Conservation (phyloP, 2,888 invertebrate species). For the Synergus laeviventris region DNA sequence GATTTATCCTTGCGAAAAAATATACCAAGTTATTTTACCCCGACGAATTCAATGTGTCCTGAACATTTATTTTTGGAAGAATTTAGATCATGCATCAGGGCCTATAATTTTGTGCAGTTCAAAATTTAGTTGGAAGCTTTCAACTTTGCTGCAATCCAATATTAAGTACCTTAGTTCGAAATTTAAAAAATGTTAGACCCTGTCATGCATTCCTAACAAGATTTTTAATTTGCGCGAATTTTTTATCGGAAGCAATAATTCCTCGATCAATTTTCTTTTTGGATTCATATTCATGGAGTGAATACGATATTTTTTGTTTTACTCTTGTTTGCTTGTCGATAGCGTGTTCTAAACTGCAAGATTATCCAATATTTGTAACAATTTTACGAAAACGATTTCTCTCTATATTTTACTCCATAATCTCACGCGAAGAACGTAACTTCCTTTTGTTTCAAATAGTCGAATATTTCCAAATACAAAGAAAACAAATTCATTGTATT, state of each 20-base stretch:
- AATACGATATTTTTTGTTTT: not conserved
- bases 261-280: slow-evolving; percentile 3
- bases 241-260: not conserved
- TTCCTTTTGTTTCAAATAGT: not conserved
- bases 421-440: not conserved
- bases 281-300: slow-evolving; percentile 14
- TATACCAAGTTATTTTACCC: slow-evolving; percentile 11
- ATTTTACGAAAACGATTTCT: slow-evolving; percentile 9
- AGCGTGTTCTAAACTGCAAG: not conserved
- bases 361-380: slow-evolving; percentile 15
- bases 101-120: too few relatives aligned
- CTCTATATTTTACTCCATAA: not conserved
- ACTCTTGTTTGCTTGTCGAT: slow-evolving; percentile 29
- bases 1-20: slow-evolving; percentile 7
- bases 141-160: too few relatives aligned
- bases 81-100: not conserved
- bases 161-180: too few relatives aligned
- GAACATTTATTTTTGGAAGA: not conserved
- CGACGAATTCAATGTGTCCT: not conserved
- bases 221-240: not conserved
- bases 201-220: not conserved
- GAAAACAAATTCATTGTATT: too few relatives aligned
- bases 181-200: too few relatives aligned
- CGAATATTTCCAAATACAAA: too few relatives aligned
- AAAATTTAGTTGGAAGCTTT: too few relatives aligned